phyloP scores from a whole-genome alignment of 2,113 vertebrate genomes.

The Motacilla alba region DNA sequence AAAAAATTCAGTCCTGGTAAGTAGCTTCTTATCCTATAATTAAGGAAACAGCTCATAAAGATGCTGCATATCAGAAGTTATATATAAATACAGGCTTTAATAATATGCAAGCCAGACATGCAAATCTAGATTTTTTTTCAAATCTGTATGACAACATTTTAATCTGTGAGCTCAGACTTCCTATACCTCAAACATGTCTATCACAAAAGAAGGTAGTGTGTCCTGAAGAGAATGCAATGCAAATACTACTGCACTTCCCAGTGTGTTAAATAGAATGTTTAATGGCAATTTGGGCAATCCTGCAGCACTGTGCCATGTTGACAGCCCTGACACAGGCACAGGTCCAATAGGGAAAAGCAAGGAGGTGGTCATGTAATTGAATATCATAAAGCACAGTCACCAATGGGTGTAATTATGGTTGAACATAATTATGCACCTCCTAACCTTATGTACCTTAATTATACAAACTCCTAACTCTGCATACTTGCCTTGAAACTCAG shows the following conservation, averaged over 20 bases:
- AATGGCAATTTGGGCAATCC: neutral
- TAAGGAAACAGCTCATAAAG: neutral
- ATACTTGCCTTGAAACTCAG: neutral
- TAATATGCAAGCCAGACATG: neutral
- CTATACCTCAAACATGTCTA: neutral
- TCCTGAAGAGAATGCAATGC: neutral
- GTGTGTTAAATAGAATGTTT: neutral
- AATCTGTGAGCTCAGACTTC: neutral
- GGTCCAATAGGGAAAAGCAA: neutral
- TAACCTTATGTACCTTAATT: slow-evolving; percentile 36
- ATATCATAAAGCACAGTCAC: neutral
- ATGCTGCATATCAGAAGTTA: neutral
- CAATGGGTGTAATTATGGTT: slow-evolving; percentile 53
- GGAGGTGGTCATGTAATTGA: slow-evolving; percentile 46
- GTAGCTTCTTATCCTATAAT: neutral
- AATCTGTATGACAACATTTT: neutral
- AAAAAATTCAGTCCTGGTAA: neutral
- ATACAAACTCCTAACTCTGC: neutral
- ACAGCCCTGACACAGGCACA: neutral
- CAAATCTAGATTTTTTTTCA: neutral
- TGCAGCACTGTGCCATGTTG: neutral
- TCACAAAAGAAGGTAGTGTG: rapidly evolving
- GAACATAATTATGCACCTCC: slow-evolving; percentile 17
- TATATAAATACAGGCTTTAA: neutral
- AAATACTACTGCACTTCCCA: neutral